These are phyloP conservation scores for Drosophila mettleri DNA, from an alignment of 2,888 invertebrate genomes.

Conservation along the genomic window DNA sequence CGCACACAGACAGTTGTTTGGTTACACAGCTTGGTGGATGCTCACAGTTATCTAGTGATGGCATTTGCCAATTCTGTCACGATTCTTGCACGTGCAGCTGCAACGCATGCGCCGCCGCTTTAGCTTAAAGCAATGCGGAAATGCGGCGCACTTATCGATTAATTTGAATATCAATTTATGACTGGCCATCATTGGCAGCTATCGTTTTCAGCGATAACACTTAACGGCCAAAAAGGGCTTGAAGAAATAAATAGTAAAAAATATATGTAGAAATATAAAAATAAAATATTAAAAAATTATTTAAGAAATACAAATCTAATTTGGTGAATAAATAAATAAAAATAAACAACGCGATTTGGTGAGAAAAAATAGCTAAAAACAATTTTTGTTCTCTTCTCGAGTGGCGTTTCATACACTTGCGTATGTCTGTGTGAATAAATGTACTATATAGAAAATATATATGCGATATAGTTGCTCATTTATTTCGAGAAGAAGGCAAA, in stretches of 20 bases:
- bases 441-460: conserved; percentile 2
- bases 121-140: conserved; percentile 44
- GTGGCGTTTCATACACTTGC: background rate
- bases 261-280: background rate
- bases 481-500: conserved; percentile 29
- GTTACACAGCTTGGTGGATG: conserved; percentile 1
- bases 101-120: conserved; percentile 42
- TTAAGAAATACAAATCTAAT: background rate
- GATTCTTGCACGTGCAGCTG: conserved; percentile 60
- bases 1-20: background rate
- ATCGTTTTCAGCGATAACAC: conserved; percentile 2
- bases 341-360: background rate
- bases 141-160: conserved; percentile 18
- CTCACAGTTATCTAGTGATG: conserved; percentile 21
- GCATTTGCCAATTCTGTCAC: conserved; percentile 62
- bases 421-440: background rate
- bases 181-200: background rate
- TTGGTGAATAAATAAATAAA: background rate
- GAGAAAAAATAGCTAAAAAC: background rate
- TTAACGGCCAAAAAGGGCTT: background rate
- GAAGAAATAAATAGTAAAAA: background rate
- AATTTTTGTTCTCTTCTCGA: conserved; percentile 8
- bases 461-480: conserved; percentile 8
- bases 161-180: conserved; percentile 1
- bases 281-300: background rate